Evolutionary conservation across 2,113 vertebrate species (phyloP).

Genomic region (Petroica traversi): DNA sequence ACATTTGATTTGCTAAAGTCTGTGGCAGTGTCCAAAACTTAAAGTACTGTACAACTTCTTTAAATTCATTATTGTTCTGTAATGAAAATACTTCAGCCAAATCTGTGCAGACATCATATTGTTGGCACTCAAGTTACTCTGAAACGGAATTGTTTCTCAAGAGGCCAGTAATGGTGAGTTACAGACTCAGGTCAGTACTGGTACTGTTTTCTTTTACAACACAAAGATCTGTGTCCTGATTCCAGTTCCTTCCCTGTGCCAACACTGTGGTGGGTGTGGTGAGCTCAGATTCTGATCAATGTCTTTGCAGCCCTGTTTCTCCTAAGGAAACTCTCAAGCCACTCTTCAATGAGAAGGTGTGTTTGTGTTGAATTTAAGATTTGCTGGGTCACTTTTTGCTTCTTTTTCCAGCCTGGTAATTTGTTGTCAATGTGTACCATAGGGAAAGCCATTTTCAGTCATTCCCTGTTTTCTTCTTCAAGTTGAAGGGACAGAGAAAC

Average conservation of each 20-base stretch:
- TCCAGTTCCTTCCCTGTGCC: neutral
- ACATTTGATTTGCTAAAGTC: neutral
- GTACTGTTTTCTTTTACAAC: neutral
- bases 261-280: neutral
- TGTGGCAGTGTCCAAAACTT: neutral
- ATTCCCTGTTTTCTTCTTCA: neutral
- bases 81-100: neutral
- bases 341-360: neutral
- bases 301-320: neutral
- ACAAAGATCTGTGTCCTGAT: neutral
- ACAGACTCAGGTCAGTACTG: accelerated
- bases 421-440: neutral
- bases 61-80: neutral
- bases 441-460: neutral
- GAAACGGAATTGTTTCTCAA: neutral
- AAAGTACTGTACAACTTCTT: neutral
- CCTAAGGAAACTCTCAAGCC: neutral
- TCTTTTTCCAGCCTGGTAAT: neutral
- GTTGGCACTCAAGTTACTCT: neutral
- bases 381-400: neutral
- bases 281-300: neutral
- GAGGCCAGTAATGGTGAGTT: neutral
- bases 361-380: neutral
- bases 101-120: neutral
- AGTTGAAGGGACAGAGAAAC: neutral